A percentile compares a stretch with the other conserved stretches of the same genome.
Conservation (phyloP, 2,113 vertebrate species). For the Tauraco erythrolophus region DNA sequence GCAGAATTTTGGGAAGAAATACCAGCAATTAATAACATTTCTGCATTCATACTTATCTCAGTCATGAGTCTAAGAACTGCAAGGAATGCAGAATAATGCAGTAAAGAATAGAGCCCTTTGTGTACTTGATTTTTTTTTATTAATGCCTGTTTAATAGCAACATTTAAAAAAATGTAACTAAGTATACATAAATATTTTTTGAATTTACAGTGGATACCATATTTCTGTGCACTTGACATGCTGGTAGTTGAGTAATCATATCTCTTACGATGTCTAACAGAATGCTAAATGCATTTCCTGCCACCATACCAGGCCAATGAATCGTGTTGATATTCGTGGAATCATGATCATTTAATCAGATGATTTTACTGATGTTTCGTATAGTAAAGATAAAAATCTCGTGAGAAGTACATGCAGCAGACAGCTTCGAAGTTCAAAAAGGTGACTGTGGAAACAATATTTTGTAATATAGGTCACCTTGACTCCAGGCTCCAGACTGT, state of each 20-base stretch:
- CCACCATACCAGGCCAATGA: not conserved
- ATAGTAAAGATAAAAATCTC: conserved; percentile 16
- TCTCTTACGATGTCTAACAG: not conserved
- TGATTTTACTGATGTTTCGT: not conserved
- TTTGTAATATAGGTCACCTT: not conserved
- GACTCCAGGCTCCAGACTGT: not conserved
- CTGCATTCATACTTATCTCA: not conserved
- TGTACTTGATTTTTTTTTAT: conserved; percentile 13
- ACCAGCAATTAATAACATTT: not conserved
- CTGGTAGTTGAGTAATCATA: conserved; percentile 6
- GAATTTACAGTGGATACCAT: not conserved
- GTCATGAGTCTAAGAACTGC: not conserved
- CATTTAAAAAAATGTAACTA: conserved; percentile 37
- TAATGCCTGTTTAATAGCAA: conserved; percentile 28
- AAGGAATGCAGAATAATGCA: not conserved
- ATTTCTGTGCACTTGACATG: conserved; percentile 32
- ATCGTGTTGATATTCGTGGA: not conserved
- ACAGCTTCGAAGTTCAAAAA: not conserved
- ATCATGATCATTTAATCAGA: not conserved
- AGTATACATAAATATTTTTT: conserved; percentile 24
- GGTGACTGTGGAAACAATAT: not conserved
- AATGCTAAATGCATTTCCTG: conserved; percentile 16
- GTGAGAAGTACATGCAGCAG: not conserved
- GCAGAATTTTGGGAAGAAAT: not conserved
- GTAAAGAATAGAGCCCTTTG: not conserved